Conservation (phyloP, 2,888 invertebrate genomes). For the Pheosia gnoma region DNA sequence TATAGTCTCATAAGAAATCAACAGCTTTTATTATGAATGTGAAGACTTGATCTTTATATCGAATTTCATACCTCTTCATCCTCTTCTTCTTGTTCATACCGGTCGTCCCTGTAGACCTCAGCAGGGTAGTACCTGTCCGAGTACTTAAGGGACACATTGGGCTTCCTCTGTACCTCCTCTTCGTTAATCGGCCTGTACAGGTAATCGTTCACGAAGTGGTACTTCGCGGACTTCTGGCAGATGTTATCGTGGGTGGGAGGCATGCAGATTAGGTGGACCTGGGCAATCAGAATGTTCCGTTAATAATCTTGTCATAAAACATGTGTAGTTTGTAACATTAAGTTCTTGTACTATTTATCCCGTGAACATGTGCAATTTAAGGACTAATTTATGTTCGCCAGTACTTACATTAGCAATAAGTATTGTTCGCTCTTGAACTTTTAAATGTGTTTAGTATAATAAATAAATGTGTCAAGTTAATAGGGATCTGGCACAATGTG, state of each 20-base stretch:
- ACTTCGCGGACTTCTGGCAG: slow-evolving; percentile 94
- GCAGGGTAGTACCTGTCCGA: slow-evolving; percentile 94
- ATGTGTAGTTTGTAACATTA: no score
- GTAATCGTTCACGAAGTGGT: slow-evolving; percentile 96
- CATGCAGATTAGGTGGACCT: slow-evolving; percentile 97
- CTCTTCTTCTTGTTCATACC: slow-evolving; percentile 80
- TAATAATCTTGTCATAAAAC: no score
- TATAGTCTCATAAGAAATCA: no score
- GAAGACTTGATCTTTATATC: no score
- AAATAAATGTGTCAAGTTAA: no score
- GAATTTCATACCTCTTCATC: slow-evolving; percentile 66
- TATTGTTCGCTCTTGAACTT: no score
- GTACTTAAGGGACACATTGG: slow-evolving; percentile 91
- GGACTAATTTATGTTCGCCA: no score
- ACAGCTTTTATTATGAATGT: no score
- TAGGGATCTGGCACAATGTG: neutral
- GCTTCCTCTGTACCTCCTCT: slow-evolving; percentile 91
- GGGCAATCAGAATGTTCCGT: slow-evolving; percentile 40
- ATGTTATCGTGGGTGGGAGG: slow-evolving; percentile 95
- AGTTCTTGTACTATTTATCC: no score
- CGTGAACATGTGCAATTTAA: no score
- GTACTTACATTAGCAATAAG: no score
- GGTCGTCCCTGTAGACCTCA: slow-evolving; percentile 88
- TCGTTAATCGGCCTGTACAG: slow-evolving; percentile 94
- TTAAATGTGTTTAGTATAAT: no score